Conservation (phyloP, 2,797 vertebrate genomes). For the Neomorphus geoffroyi region DNA sequence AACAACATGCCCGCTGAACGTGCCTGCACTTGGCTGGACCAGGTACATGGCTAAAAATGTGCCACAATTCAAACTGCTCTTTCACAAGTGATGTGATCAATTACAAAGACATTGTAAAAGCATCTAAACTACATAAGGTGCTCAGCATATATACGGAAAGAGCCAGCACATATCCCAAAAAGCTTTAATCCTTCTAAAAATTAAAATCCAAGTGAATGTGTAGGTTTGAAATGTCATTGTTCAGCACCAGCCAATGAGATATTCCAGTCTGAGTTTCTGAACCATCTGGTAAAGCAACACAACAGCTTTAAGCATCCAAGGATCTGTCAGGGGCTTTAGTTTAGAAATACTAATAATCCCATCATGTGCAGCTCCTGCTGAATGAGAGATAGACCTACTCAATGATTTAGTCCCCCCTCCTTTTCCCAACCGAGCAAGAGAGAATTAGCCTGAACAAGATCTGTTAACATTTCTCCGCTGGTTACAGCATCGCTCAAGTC, state of each 20-base stretch:
- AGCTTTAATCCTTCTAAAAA: constrained; percentile 66
- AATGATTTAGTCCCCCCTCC: constrained; percentile 38
- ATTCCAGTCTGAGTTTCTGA: constrained; percentile 61
- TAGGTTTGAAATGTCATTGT: constrained; percentile 72
- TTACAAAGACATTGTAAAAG: not conserved
- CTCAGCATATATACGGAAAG: constrained; percentile 52
- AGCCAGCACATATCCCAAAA: constrained; percentile 64
- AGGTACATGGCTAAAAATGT: not conserved
- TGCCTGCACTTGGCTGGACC: not conserved
- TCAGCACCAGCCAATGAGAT: constrained; percentile 61
- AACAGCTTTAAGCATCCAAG: constrained; percentile 64
- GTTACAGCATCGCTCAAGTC: not conserved
- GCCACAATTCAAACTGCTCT: not conserved
- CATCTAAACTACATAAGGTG: constrained; percentile 46
- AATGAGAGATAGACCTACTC: constrained; percentile 60
- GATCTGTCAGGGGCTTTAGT: constrained; percentile 68
- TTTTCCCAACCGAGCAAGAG: not conserved
- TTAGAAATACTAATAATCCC: constrained; percentile 68
- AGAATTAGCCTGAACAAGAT: not conserved
- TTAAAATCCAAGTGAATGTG: constrained; percentile 60
- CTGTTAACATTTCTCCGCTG: not conserved
- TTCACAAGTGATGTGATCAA: not conserved
- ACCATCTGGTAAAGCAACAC: constrained; percentile 59
- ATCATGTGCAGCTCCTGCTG: constrained; percentile 58
- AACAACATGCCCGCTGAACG: not conserved